These are phyloP conservation scores for Amazona finschi DNA, from an alignment of 2,797 vertebrate species.

Conservation along the genomic window DNA sequence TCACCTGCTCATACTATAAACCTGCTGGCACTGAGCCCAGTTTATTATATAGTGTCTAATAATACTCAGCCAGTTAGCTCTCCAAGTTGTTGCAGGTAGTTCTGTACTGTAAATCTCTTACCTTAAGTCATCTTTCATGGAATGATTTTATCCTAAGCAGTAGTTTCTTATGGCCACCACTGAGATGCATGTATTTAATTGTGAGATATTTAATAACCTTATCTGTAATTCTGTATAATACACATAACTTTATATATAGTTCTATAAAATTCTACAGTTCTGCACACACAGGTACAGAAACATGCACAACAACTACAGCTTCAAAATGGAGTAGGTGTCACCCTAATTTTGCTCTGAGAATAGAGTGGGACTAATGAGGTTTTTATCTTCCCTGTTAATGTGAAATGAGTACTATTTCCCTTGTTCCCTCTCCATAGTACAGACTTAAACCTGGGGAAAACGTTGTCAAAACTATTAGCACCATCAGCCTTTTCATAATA, in stretches of 20 bases:
- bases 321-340: not conserved
- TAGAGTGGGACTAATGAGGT: not conserved
- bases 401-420: not conserved
- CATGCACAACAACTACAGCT: not conserved
- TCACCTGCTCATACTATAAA: slow-evolving; percentile 18
- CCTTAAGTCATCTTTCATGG: not conserved
- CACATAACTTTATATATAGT: not conserved
- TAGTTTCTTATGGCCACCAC: not conserved
- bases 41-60: not conserved
- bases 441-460: not conserved
- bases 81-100: not conserved
- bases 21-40: not conserved
- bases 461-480: not conserved
- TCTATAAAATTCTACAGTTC: not conserved
- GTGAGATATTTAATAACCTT: not conserved
- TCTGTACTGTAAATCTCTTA: not conserved
- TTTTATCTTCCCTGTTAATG: not conserved
- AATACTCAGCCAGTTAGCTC: not conserved
- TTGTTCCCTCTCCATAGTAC: not conserved
- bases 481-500: not conserved
- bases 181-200: not conserved
- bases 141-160: not conserved
- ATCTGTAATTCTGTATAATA: not conserved
- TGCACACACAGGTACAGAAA: not conserved
- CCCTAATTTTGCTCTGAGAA: not conserved